Conservation (phyloP, 1,140 invertebrate species). For the Halictus rubicundus region DNA sequence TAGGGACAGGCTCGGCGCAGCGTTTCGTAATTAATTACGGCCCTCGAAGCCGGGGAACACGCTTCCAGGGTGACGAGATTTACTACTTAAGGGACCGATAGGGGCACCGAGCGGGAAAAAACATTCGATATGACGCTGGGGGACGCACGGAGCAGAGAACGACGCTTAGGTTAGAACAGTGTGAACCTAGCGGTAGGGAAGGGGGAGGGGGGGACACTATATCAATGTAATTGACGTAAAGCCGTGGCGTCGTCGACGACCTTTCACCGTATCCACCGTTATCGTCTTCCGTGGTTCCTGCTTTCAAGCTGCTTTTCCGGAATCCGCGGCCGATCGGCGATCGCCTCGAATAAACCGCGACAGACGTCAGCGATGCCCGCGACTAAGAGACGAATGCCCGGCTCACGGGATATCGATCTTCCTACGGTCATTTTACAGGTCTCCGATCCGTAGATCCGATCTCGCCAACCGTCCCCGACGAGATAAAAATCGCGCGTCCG, state of each 20-base stretch:
- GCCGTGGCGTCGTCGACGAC: constrained; percentile 57
- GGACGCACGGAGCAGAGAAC: not conserved
- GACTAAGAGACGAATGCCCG: not conserved
- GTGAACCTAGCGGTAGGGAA: constrained; percentile 15
- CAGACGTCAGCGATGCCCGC: not conserved
- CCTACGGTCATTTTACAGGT: constrained; percentile 33
- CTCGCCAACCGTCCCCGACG: constrained; percentile 1
- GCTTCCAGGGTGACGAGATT: constrained; percentile 30
- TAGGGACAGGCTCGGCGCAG: not conserved
- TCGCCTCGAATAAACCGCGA: constrained; percentile 36
- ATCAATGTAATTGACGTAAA: constrained; percentile 73
- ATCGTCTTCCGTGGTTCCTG: constrained; percentile 58
- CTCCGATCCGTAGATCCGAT: constrained; percentile 28
- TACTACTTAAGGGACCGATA: constrained; percentile 31
- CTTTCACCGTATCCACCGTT: constrained; percentile 69
- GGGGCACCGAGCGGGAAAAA: not conserved
- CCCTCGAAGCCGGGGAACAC: not conserved
- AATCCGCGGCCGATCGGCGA: constrained; percentile 50
- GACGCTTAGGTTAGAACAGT: constrained; percentile 3
- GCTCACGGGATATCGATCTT: constrained; percentile 47
- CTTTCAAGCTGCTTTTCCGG: constrained; percentile 55
- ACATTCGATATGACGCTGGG: constrained; percentile 13
- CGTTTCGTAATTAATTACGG: constrained; percentile 22
- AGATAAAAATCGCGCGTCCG: constrained; percentile 32
- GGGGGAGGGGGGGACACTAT: constrained; percentile 53